Conservation (phyloP, 2,113 vertebrate species). For the Entelurus aequoreus region DNA sequence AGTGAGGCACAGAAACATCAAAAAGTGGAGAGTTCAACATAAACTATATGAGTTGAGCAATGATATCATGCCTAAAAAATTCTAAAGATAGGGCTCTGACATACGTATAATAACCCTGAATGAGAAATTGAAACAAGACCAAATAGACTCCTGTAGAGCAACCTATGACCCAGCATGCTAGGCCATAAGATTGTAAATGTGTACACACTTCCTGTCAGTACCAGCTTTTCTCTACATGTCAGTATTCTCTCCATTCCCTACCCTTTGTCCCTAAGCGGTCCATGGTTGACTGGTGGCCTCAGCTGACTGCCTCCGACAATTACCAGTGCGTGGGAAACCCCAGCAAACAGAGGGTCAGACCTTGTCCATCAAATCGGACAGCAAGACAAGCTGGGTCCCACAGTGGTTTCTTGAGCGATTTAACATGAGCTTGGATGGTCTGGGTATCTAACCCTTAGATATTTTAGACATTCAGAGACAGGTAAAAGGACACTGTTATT, state of each 20-base stretch:
- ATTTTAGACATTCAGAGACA: constrained; percentile 15
- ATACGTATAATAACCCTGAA: not conserved
- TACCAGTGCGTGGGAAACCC: constrained; percentile 63
- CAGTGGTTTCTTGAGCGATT: constrained; percentile 18
- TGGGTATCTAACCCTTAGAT: constrained; percentile 10
- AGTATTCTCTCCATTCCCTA: constrained; percentile 49
- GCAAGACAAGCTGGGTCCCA: constrained; percentile 24
- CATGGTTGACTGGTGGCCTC: constrained; percentile 64
- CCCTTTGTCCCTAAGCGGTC: constrained; percentile 58
- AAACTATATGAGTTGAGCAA: too few relatives aligned
- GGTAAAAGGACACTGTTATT: not conserved
- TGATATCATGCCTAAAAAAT: too few relatives aligned
- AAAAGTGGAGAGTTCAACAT: too few relatives aligned
- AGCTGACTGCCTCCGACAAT: constrained; percentile 61
- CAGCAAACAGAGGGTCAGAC: constrained; percentile 47
- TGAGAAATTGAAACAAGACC: not conserved
- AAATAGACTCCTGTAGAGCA: not conserved
- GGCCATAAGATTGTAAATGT: constrained; percentile 16
- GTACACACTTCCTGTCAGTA: constrained; percentile 41
- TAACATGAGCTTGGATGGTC: constrained; percentile 26
- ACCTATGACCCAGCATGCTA: too few relatives aligned
- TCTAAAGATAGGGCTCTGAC: too few relatives aligned
- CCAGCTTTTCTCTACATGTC: constrained; percentile 48
- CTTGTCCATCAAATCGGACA: constrained; percentile 64
- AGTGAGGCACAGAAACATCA: too few relatives aligned